Evolutionary conservation across 1,140 invertebrate genomes (phyloP).

Genomic region (Mamestra configurata): DNA sequence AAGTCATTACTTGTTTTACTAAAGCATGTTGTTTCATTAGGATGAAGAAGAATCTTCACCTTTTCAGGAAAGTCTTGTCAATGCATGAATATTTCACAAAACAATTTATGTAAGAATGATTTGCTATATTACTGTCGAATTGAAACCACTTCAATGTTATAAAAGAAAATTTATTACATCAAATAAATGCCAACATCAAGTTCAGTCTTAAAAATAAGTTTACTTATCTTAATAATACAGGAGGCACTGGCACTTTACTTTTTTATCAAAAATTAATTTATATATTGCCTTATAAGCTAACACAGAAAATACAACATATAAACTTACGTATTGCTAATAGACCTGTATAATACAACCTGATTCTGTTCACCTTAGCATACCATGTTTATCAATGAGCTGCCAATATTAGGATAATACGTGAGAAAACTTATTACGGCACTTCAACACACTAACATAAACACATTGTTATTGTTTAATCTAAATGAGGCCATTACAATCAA

Average conservation of each 20-base stretch:
- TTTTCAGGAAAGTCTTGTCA: neutral
- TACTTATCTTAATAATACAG: slow-evolving; percentile 76
- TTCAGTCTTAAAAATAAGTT: slow-evolving; percentile 85
- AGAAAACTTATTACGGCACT: neutral
- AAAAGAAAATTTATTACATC: slow-evolving; percentile 74
- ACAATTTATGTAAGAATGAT: too few species aligned
- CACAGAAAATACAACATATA: slow-evolving; percentile 50
- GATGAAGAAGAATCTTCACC: too few species aligned
- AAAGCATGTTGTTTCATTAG: too few species aligned
- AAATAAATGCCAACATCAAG: slow-evolving; percentile 82
- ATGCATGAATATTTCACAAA: too few species aligned
- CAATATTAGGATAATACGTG: slow-evolving; percentile 1
- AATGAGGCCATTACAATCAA: slow-evolving; percentile 35
- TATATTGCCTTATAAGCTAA: slow-evolving; percentile 57
- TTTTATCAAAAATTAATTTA: slow-evolving; percentile 51
- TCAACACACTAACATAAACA: slow-evolving; percentile 11
- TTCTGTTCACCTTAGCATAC: slow-evolving; percentile 28
- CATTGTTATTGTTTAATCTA: slow-evolving; percentile 27
- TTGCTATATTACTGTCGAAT: too few species aligned
- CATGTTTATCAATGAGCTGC: slow-evolving; percentile 21
- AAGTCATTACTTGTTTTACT: too few species aligned
- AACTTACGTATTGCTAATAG: slow-evolving; percentile 51
- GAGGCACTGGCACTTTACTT: slow-evolving; percentile 81
- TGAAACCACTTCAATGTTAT: slow-evolving; percentile 37
- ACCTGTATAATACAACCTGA: slow-evolving; percentile 57